These are phyloP conservation scores for Mesoligia furuncula DNA, from an alignment of 2,888 invertebrate genomes.

Conservation along the genomic window DNA sequence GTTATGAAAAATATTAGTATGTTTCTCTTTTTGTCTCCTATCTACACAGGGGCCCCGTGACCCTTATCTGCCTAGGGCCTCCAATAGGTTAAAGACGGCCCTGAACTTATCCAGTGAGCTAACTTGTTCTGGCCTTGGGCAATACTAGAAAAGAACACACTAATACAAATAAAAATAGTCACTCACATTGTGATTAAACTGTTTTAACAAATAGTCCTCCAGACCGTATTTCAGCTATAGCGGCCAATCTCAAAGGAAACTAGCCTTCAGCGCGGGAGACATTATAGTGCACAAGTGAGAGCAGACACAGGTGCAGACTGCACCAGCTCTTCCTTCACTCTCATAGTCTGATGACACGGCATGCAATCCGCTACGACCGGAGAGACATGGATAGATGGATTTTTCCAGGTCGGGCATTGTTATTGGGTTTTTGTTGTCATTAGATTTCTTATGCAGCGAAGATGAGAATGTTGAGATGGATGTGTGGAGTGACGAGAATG, in stretches of 20 bases:
- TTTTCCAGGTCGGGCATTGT: neutral
- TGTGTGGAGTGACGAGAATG: no score
- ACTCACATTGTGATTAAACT: neutral
- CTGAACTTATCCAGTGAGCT: neutral
- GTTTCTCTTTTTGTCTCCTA: no score
- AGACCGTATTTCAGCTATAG: no score
- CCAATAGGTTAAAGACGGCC: no score
- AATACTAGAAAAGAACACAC: neutral
- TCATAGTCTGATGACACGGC: neutral
- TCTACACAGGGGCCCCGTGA: no score
- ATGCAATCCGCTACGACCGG: neutral
- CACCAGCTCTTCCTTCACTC: neutral
- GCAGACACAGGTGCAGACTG: neutral
- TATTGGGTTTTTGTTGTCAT: neutral
- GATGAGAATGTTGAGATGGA: no score
- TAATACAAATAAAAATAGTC: neutral
- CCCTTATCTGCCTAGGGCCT: no score
- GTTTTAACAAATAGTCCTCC: neutral
- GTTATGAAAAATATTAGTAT: no score
- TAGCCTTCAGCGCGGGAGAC: no score
- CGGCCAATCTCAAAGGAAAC: no score
- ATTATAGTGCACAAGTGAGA: no score
- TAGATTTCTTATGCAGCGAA: neutral
- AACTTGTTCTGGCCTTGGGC: neutral
- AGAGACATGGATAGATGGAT: neutral